These are phyloP conservation scores for Aplysia californica DNA, from an alignment of 1,140 invertebrate genomes.

Conservation along the genomic window DNA sequence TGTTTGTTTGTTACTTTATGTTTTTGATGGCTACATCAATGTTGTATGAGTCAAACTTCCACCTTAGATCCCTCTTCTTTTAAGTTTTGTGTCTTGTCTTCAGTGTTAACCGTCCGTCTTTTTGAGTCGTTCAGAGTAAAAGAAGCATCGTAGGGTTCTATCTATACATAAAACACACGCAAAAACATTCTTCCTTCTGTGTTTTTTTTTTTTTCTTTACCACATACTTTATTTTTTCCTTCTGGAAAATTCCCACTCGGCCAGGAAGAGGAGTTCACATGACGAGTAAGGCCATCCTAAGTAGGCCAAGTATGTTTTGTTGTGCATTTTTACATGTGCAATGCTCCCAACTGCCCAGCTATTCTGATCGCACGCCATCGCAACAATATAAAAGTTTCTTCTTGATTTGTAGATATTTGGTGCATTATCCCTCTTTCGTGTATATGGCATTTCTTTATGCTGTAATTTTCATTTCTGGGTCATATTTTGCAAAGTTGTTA, in stretches of 20 bases:
- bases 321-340: slow-evolving; percentile 31
- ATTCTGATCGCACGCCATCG: slow-evolving; percentile 16
- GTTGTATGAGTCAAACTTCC: slow-evolving; percentile 18
- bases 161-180: slow-evolving; percentile 1
- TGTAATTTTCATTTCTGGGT: slow-evolving; percentile 5
- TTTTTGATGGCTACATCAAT: slow-evolving; percentile 24
- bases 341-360: slow-evolving; percentile 15
- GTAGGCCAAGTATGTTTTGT: slow-evolving; percentile 27
- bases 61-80: slow-evolving; percentile 9
- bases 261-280: slow-evolving; percentile 1
- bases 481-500: slow-evolving; percentile 2
- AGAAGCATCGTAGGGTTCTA: too few relatives aligned
- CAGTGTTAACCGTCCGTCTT: neutral
- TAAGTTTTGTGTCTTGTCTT: slow-evolving; percentile 12
- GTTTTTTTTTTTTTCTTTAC: slow-evolving; percentile 23
- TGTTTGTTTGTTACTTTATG: too few relatives aligned
- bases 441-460: slow-evolving; percentile 31
- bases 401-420: slow-evolving; percentile 26
- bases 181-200: neutral
- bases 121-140: too few relatives aligned
- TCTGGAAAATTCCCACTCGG: neutral
- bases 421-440: slow-evolving; percentile 11
- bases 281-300: slow-evolving; percentile 19
- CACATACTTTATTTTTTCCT: too few relatives aligned
- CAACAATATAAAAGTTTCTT: slow-evolving; percentile 20